Evolutionary conservation across 2,888 invertebrate genomes (phyloP).

Genomic region (Drosophila lacicola): DNA sequence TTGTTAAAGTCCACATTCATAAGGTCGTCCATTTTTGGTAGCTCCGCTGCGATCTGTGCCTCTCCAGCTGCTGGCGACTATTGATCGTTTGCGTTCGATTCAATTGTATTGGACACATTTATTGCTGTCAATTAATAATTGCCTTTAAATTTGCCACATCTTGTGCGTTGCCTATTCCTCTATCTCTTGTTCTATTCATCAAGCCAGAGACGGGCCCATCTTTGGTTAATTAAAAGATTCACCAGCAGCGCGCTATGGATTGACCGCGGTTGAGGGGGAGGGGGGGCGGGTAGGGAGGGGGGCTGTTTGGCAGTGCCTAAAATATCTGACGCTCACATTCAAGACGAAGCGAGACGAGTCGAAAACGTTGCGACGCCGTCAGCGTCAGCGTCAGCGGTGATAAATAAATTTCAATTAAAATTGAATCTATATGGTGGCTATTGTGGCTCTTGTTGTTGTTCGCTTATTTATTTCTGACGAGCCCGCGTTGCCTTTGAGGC

Average conservation of each 20-base stretch:
- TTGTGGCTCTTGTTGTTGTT: slow-evolving; percentile 20
- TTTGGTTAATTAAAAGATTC: slow-evolving; percentile 45
- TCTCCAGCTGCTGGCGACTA: slow-evolving; percentile 37
- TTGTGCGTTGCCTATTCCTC: slow-evolving; percentile 7
- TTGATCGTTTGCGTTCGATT: slow-evolving; percentile 62
- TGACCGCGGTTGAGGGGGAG: too few species aligned
- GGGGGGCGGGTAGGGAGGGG: too few species aligned
- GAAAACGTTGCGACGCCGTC: slow-evolving; percentile 12
- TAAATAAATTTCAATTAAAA: slow-evolving; percentile 78
- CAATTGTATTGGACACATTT: slow-evolving; percentile 72
- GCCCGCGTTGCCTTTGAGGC: slow-evolving; percentile 10
- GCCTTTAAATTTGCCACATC: slow-evolving; percentile 46
- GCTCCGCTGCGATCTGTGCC: slow-evolving; percentile 21
- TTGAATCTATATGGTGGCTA: slow-evolving; percentile 41
- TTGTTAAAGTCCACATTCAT: slow-evolving; percentile 81
- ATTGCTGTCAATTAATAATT: slow-evolving; percentile 68
- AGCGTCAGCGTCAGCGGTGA: slow-evolving; percentile 20
- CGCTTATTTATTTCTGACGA: slow-evolving; percentile 26
- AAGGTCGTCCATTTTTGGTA: slow-evolving; percentile 57
- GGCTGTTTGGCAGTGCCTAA: slow-evolving; percentile 16
- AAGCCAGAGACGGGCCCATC: slow-evolving; percentile 34
- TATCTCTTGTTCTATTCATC: slow-evolving; percentile 25
- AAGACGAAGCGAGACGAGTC: slow-evolving; percentile 8
- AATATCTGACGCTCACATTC: slow-evolving; percentile 21
- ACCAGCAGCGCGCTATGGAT: background rate